Evolutionary conservation across 2,113 vertebrate genomes (phyloP).

Genomic region (Osmerus mordax): DNA sequence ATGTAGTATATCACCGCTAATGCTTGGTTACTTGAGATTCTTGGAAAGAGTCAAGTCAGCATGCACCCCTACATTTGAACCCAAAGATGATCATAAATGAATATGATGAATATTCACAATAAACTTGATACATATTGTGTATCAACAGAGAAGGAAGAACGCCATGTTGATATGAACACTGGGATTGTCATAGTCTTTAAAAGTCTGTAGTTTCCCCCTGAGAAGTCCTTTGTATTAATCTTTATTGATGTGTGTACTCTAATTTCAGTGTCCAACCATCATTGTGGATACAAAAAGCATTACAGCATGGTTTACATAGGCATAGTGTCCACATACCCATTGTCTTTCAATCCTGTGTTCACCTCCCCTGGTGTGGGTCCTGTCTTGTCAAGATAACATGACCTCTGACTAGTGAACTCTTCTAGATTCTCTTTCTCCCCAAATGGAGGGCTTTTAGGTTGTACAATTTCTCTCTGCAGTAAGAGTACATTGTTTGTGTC

Average conservation of each 20-base stretch:
- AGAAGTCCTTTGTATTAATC: background rate
- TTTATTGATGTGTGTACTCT: background rate
- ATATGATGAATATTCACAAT: no score
- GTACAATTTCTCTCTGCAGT: constrained; percentile 60
- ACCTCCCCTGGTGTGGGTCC: background rate
- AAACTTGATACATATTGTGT: no score
- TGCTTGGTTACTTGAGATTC: no score
- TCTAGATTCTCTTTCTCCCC: constrained; percentile 8
- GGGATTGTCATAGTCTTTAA: no score
- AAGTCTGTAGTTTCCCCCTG: no score
- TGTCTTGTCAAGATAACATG: background rate
- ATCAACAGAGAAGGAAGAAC: no score
- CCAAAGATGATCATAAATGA: no score
- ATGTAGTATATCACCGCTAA: no score
- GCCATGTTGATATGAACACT: no score
- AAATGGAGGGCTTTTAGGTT: background rate
- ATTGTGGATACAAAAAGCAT: background rate
- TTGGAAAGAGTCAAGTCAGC: no score
- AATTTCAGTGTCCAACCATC: background rate
- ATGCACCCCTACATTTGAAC: no score
- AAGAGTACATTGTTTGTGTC: constrained; percentile 67
- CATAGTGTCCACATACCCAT: constrained; percentile 50
- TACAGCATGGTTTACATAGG: constrained; percentile 15
- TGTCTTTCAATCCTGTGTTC: constrained; percentile 2
- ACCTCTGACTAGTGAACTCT: constrained; percentile 20